phyloP scores from a whole-genome alignment of 2,888 invertebrate species.

The Caenorhabditis angaria region DNA sequence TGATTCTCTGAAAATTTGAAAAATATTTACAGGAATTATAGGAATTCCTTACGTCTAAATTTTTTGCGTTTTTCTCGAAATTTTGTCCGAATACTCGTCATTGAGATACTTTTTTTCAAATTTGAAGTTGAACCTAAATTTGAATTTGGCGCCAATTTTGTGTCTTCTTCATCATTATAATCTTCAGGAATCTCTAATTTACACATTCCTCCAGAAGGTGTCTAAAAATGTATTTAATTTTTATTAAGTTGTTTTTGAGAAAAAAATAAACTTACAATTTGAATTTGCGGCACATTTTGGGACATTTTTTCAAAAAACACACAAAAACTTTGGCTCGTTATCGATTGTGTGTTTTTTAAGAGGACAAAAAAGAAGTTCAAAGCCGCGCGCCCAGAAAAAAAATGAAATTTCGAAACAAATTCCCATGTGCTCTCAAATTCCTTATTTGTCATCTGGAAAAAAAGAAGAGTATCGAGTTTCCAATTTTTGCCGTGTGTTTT shows the following conservation, averaged over 20 bases:
- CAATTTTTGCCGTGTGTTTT: conserved; percentile 1
- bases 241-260: not conserved
- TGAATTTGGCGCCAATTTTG: not conserved
- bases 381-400: not conserved
- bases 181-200: not conserved
- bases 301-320: not conserved
- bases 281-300: not conserved
- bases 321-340: not conserved
- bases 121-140: not conserved
- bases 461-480: not conserved
- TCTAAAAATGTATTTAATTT: not conserved
- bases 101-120: conserved; percentile 26
- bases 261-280: conserved; percentile 7
- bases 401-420: conserved; percentile 2
- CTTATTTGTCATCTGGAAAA: conserved; percentile 4
- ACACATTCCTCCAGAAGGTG: not conserved
- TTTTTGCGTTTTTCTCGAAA: conserved; percentile 27
- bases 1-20: conserved; percentile 48
- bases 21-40: not conserved
- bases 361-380: too few relatives aligned
- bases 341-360: not conserved
- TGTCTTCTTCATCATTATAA: conserved; percentile 2
- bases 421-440: not conserved
- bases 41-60: conserved; percentile 21
- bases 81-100: conserved; percentile 23